phyloP scores from a whole-genome alignment of 2,797 vertebrate species.

The Leptatherina wallacei region DNA sequence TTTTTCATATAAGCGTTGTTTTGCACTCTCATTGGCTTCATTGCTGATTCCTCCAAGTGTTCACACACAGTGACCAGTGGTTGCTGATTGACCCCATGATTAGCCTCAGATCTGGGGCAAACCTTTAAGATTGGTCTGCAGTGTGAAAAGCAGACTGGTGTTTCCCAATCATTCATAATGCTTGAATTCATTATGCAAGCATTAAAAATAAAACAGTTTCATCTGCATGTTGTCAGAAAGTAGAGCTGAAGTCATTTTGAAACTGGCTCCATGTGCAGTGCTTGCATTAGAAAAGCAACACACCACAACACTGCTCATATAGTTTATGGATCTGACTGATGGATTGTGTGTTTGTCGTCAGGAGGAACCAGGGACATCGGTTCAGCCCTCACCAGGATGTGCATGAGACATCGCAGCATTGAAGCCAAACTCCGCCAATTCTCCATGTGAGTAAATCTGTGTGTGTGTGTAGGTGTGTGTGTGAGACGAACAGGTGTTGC shows the following conservation, averaged over 20 bases:
- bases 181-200: not conserved
- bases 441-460: constrained; percentile 75
- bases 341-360: constrained; percentile 48
- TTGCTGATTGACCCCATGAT: not conserved
- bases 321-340: not conserved
- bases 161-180: not conserved
- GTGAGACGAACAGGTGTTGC: constrained; percentile 34
- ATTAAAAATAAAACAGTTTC: not conserved
- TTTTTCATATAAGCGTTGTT: not conserved
- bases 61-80: not conserved
- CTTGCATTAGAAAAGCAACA: not conserved
- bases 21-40: not conserved
- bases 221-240: not conserved
- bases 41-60: not conserved
- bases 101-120: not conserved
- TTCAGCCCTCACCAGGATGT: constrained; percentile 83
- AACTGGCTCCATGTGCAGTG: not conserved
- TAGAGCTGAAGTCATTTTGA: not conserved
- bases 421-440: constrained; percentile 81
- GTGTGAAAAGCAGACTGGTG: not conserved
- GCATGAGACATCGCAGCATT: constrained; percentile 84
- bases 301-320: not conserved
- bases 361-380: constrained; percentile 83
- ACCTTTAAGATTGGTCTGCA: not conserved
- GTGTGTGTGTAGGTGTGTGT: constrained; percentile 23